Base-by-base conservation (phyloP, 2,888 invertebrate genomes). In the Apoderus coryli region DNA sequence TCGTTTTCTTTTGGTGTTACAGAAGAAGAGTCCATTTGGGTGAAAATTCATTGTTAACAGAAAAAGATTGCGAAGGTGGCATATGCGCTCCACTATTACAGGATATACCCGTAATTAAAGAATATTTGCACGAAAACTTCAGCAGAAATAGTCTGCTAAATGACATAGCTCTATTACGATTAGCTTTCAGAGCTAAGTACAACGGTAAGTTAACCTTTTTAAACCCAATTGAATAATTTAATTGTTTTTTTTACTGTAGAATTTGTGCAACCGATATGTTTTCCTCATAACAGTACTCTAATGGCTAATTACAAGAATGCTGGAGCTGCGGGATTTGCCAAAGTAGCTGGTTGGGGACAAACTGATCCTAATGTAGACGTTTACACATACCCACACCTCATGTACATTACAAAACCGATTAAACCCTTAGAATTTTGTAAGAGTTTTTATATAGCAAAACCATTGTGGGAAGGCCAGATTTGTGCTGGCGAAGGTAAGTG, bases 231-330 rank as follows among this genome's bases (percentile, higher is more conserved):
- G n/a, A n/a, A n/a, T n/a, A n/a, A n/a, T 2, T 72, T 9, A 22
- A 19, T 23, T 7, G 11, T 28, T 29, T 24, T 27, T 28, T 2
- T 7, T 28, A n/a, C n/a, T 41, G 28, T 22, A 69, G 69, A 59
- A 35, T 70, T 64, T 48, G 69, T 72, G 2, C 44, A 49, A 12
- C 68, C 73, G 6, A 63, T 75, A 32, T 76, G 75, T 42, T 48
- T 74, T 28, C 65, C 69, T 6, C 54, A 50, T 6, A 55, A 50
- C 1, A 50, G 58, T 6, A 52, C 65, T 16, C 36, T 63, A 22
- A 39, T 27, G 0, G 49, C 53, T 22, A 38, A 60, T 16, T 49
- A 46, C 5, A 13, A 59, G 0, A 63, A 61, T 0, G 57, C 63
- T 16, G 43, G 61, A 0, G 57, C 63, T 16, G 42, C 42, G 4